Conservation (phyloP, 2,888 invertebrate species). For the Stramonita haemastoma region DNA sequence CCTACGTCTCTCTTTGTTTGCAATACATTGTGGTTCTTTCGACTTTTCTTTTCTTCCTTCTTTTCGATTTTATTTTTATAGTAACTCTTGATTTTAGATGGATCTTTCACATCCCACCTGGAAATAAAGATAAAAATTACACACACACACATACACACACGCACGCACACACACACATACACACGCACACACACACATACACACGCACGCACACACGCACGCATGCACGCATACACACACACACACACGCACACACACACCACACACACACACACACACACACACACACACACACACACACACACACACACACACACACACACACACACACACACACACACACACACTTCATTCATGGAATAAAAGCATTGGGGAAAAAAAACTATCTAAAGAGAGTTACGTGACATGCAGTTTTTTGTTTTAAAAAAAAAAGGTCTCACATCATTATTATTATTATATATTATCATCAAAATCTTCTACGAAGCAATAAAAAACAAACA, state of each 20-base stretch:
- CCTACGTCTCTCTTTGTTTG: too few species aligned
- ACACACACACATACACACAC: neutral
- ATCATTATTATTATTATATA: too few species aligned
- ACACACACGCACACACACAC: neutral
- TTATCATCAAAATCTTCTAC: too few species aligned
- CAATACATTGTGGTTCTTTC: too few species aligned
- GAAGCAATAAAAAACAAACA: too few species aligned
- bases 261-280: neutral
- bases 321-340: neutral
- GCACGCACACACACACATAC: neutral
- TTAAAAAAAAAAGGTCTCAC: too few species aligned
- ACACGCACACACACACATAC: neutral
- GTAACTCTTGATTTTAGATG: too few species aligned
- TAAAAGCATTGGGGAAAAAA: neutral
- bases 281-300: constrained; percentile 6
- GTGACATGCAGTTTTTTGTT: neutral
- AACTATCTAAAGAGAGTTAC: neutral
- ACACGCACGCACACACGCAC: neutral
- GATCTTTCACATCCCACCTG: too few species aligned
- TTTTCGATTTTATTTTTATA: too few species aligned
- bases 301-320: constrained; percentile 20
- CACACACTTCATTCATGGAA: neutral
- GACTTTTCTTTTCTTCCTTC: too few species aligned
- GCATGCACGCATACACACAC: neutral
- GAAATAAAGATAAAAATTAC: too few species aligned